Conservation (phyloP, 2,888 invertebrate species). For the Meta bourneti region DNA sequence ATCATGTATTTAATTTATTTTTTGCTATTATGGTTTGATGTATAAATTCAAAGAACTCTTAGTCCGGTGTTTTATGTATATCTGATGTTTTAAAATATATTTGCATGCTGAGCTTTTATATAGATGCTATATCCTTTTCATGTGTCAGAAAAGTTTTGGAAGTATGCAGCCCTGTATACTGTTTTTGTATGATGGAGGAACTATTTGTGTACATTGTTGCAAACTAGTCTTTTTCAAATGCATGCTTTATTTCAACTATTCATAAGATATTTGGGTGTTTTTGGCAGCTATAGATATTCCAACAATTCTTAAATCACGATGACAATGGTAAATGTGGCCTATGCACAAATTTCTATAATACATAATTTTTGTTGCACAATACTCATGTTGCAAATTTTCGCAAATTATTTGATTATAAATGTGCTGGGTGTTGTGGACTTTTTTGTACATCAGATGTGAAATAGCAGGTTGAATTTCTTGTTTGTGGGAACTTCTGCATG, state of each 20-base stretch:
- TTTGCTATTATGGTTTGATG: not conserved
- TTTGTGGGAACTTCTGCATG: conserved; percentile 57
- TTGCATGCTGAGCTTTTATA: conserved; percentile 56
- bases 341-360: conserved; percentile 74
- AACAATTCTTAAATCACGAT: conserved; percentile 70
- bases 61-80: not conserved
- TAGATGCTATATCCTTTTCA: conserved; percentile 20
- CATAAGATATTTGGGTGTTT: conserved; percentile 72
- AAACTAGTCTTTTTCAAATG: conserved; percentile 62
- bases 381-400: conserved; percentile 62
- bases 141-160: conserved; percentile 19
- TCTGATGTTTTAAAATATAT: conserved; percentile 25
- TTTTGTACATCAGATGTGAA: conserved; percentile 63
- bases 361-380: conserved; percentile 71
- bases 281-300: conserved; percentile 73
- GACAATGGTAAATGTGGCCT: conserved; percentile 75
- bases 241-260: conserved; percentile 74
- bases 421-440: conserved; percentile 66
- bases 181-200: conserved; percentile 31
- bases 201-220: conserved; percentile 67
- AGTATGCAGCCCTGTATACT: conserved; percentile 66
- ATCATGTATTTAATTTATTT: not conserved
- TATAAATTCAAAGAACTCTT: too few species aligned
- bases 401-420: conserved; percentile 69
- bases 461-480: conserved; percentile 60